Conservation (phyloP, 2,113 vertebrate species). For the Onychorhynchus coronatus region DNA sequence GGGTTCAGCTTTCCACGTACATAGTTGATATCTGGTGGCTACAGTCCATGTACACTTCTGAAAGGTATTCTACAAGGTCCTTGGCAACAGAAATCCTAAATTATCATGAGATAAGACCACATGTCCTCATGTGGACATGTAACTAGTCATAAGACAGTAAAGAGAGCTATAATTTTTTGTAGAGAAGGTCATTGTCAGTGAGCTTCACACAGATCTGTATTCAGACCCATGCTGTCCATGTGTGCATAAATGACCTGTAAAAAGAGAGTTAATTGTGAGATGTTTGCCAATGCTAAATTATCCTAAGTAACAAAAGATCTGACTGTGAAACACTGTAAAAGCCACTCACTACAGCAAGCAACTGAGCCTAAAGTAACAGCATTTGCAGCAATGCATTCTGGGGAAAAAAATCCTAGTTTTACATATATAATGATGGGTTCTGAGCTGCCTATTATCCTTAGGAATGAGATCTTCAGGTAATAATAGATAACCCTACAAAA, state of each 20-base stretch:
- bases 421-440: not conserved
- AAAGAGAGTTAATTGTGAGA: not conserved
- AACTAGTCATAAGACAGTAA: not conserved
- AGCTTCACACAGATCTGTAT: not conserved
- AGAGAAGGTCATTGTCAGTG: not conserved
- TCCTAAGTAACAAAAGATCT: not conserved
- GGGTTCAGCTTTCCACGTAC: not conserved
- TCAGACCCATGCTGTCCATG: not conserved
- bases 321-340: not conserved
- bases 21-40: not conserved
- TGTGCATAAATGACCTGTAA: not conserved
- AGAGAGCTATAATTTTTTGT: not conserved
- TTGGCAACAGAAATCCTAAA: not conserved
- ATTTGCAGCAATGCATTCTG: not conserved
- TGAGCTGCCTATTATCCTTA: not conserved
- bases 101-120: not conserved
- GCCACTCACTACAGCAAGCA: not conserved
- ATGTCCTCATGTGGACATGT: not conserved
- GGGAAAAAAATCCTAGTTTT: not conserved
- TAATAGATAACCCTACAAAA: not conserved
- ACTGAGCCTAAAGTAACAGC: not conserved
- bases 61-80: not conserved
- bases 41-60: not conserved
- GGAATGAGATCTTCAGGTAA: not conserved
- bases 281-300: not conserved